phyloP scores from a whole-genome alignment of 2,888 invertebrate species.

The Seira musarum region DNA sequence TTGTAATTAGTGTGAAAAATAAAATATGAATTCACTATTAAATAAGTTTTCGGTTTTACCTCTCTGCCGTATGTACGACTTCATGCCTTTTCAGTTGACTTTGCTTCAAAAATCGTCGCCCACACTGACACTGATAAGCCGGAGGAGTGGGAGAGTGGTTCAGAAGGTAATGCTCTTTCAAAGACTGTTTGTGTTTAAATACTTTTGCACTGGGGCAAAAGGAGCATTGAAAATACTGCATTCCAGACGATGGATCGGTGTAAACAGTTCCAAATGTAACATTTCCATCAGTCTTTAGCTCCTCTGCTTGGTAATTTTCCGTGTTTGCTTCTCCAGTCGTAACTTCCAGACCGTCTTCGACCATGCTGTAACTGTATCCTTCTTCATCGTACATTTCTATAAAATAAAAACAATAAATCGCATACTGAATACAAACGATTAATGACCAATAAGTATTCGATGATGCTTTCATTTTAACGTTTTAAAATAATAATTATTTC shows the following conservation, averaged over 20 bases:
- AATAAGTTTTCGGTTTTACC: slow-evolving; percentile 22
- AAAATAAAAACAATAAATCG: no score
- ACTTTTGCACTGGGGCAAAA: slow-evolving; percentile 50
- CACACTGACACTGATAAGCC: slow-evolving; percentile 41
- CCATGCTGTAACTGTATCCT: slow-evolving; percentile 29
- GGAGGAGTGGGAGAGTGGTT: slow-evolving; percentile 51
- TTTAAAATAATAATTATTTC: neutral
- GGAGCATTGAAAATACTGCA: slow-evolving; percentile 50
- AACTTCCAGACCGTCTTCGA: slow-evolving; percentile 31
- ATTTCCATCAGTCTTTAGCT: slow-evolving; percentile 48
- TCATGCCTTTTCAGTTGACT: slow-evolving; percentile 50
- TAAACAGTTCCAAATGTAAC: slow-evolving; percentile 53
- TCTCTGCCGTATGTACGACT: slow-evolving; percentile 47
- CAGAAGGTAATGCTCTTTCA: slow-evolving; percentile 47
- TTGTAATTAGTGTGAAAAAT: no score
- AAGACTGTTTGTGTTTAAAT: slow-evolving; percentile 45
- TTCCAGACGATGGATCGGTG: slow-evolving; percentile 36
- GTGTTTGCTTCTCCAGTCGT: neutral
- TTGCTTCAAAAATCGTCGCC: slow-evolving; percentile 40
- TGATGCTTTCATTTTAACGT: no score
- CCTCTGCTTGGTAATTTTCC: slow-evolving; percentile 39
- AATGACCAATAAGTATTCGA: no score
- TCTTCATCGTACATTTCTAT: slow-evolving; percentile 43
- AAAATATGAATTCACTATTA: no score
- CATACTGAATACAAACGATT: no score